Conservation (phyloP, 64 coral and sea anemone species). For the Actinia equina region DNA sequence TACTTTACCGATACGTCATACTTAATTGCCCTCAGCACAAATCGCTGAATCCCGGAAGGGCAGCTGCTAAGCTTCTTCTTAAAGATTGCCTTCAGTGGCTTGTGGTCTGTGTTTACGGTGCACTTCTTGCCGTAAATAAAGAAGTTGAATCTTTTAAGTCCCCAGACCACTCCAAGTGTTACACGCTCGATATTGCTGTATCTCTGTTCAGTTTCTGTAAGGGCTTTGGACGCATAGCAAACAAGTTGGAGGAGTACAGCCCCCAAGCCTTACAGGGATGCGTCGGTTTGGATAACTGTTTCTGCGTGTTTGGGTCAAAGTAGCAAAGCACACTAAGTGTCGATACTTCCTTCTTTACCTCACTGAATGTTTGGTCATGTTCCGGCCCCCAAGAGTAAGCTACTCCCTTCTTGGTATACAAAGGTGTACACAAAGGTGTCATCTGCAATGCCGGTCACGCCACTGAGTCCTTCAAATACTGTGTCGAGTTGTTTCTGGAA, state of each 20-base stretch:
- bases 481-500: slow-evolving; percentile 61
- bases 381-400: slow-evolving; percentile 10
- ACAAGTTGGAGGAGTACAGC: slow-evolving; percentile 25
- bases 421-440: slow-evolving; percentile 37
- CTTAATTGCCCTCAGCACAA: slow-evolving; percentile 52
- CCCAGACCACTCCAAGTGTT: slow-evolving; percentile 33
- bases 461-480: slow-evolving; percentile 4
- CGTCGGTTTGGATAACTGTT: slow-evolving; percentile 40
- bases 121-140: slow-evolving; percentile 38
- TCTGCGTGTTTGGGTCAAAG: slow-evolving; percentile 31
- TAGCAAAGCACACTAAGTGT: slow-evolving; percentile 26
- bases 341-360: slow-evolving; percentile 26
- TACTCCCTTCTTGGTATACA: slow-evolving; percentile 12
- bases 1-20: slow-evolving; percentile 49
- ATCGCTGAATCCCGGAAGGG: slow-evolving; percentile 22
- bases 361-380: slow-evolving; percentile 13
- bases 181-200: slow-evolving; percentile 37
- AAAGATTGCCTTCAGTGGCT: slow-evolving; percentile 32
- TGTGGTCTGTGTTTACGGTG: slow-evolving; percentile 47
- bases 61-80: slow-evolving; percentile 11
- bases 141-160: slow-evolving; percentile 35
- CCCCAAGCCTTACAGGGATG: slow-evolving; percentile 15
- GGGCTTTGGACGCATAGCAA: slow-evolving; percentile 28
- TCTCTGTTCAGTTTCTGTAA: slow-evolving; percentile 25
- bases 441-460: no score